Percentiles rank a stretch among this genome's conserved stretches.
Conservation (phyloP, 2,888 invertebrate genomes). For the Hoplodrina blanda region DNA sequence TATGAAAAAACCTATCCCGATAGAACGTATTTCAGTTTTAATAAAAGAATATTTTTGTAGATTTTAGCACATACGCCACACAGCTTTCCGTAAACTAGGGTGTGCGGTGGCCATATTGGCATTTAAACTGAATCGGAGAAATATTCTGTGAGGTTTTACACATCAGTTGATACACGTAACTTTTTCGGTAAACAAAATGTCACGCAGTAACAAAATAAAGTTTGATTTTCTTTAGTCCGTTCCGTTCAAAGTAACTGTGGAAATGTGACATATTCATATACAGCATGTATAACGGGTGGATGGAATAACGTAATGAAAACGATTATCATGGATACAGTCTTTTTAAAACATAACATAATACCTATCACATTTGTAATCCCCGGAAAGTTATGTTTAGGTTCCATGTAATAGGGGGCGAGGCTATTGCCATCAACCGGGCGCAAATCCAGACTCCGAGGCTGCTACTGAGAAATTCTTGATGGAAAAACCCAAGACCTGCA, state of each 20-base stretch:
- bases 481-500: too few relatives aligned
- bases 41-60: not conserved
- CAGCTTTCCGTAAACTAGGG: not conserved
- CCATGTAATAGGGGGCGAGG: too few relatives aligned
- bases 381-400: too few relatives aligned
- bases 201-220: slow-evolving; percentile 1
- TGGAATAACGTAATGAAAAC: too few relatives aligned
- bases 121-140: slow-evolving; percentile 19
- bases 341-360: too few relatives aligned
- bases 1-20: not conserved
- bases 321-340: too few relatives aligned
- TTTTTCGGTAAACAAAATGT: slow-evolving; percentile 31
- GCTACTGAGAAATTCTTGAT: too few relatives aligned
- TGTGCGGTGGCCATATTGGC: slow-evolving; percentile 14
- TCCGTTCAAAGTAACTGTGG: not conserved
- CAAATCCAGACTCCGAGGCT: too few relatives aligned
- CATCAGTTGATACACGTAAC: not conserved
- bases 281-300: too few relatives aligned
- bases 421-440: too few relatives aligned
- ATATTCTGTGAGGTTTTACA: slow-evolving; percentile 16
- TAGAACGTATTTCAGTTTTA: not conserved
- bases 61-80: not conserved
- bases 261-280: not conserved
- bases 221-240: not conserved
- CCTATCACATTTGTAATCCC: too few relatives aligned